A percentile compares a stretch with the other conserved stretches of the same genome.
phyloP scores from a whole-genome alignment of 2,113 vertebrate species.

The Noturus placidus region DNA sequence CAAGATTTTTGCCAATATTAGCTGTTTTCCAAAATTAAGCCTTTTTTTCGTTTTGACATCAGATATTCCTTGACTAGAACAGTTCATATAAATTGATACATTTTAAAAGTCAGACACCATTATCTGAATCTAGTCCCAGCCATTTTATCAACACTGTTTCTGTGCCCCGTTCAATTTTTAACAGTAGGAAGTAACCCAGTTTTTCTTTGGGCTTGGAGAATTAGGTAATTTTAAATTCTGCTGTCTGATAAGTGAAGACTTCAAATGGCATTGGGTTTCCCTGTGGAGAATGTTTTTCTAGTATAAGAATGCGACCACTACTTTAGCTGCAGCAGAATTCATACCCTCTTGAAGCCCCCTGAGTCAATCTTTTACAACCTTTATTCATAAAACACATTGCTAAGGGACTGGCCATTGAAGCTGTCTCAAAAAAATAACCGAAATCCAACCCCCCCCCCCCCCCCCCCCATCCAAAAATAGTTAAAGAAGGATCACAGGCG shows the following conservation, averaged over 20 bases:
- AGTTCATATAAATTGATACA: neutral
- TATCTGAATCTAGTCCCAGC: neutral
- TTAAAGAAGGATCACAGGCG: neutral
- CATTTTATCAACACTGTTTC: neutral
- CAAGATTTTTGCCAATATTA: neutral
- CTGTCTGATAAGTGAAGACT: slow-evolving; percentile 39
- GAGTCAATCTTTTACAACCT: slow-evolving; percentile 24
- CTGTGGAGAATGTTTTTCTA: slow-evolving; percentile 51
- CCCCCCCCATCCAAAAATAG: neutral
- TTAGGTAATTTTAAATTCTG: slow-evolving; percentile 46
- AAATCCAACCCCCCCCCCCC: too few relatives aligned
- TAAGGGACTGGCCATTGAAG: slow-evolving; percentile 21
- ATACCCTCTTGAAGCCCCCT: slow-evolving; percentile 43
- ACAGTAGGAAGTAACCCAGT: neutral
- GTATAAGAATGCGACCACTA: slow-evolving; percentile 46
- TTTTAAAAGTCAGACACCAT: neutral
- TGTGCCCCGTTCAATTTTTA: neutral
- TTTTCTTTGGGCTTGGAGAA: slow-evolving; percentile 36
- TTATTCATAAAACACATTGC: slow-evolving; percentile 50
- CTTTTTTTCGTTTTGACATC: neutral
- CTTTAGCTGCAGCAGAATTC: slow-evolving; percentile 50
- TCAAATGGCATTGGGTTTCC: slow-evolving; percentile 52
- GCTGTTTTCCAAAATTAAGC: neutral
- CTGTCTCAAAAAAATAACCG: neutral
- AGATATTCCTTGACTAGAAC: neutral